Percentiles rank a stretch among this genome's conserved stretches.
phyloP scores from a whole-genome alignment of 1,140 invertebrate species.

The Phenacoccus solenopsis region DNA sequence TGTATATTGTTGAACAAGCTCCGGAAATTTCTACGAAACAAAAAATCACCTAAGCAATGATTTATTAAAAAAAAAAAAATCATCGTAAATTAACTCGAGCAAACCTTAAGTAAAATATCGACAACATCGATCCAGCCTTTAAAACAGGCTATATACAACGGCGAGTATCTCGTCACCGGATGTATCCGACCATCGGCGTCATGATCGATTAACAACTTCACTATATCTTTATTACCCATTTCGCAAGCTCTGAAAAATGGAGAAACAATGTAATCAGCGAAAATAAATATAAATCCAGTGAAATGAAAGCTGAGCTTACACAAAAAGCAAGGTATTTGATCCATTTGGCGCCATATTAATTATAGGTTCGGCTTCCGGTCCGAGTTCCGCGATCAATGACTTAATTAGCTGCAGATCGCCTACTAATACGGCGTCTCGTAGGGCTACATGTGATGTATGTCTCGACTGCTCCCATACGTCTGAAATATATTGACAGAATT shows the following conservation, averaged over 20 bases:
- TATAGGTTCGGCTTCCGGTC: constrained; percentile 50
- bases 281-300: not conserved
- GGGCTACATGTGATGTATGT: constrained; percentile 50
- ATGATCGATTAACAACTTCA: constrained; percentile 59
- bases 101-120: constrained; percentile 50
- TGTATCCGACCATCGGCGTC: constrained; percentile 77
- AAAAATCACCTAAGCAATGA: too few species aligned
- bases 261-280: not conserved
- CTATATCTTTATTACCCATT: constrained; percentile 65
- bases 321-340: constrained; percentile 71
- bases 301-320: constrained; percentile 41
- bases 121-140: constrained; percentile 72
- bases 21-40: constrained; percentile 42
- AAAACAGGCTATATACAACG: constrained; percentile 81
- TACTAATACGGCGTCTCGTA: constrained; percentile 55
- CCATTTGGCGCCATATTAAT: constrained; percentile 76
- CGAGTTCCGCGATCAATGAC: constrained; percentile 49
- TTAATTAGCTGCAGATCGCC: constrained; percentile 51
- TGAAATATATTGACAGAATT: too few species aligned
- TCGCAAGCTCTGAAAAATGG: constrained; percentile 54
- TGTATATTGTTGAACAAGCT: constrained; percentile 54
- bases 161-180: constrained; percentile 79
- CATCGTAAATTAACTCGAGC: not conserved
- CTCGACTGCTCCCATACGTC: constrained; percentile 58
- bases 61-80: not conserved